phyloP scores from a whole-genome alignment of 2,888 invertebrate species.

The Syrista parreyssii region DNA sequence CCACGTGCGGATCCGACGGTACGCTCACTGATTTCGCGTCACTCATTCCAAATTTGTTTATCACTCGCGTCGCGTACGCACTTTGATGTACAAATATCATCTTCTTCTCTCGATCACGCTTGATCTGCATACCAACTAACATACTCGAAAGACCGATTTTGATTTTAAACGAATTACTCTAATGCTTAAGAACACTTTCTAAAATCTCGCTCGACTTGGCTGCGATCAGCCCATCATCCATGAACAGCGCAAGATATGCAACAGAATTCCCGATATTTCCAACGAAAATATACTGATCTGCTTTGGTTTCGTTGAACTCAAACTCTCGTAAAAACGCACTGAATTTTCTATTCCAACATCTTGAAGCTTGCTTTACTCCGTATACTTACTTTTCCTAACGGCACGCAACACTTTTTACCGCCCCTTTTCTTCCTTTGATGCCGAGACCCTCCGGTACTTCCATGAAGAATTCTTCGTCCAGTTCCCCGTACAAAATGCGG shows the following conservation, averaged over 20 bases:
- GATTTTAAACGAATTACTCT: too few species aligned
- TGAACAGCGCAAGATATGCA: too few species aligned
- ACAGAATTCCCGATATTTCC: constrained; percentile 27
- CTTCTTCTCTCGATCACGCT: too few species aligned
- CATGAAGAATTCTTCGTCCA: constrained; percentile 48
- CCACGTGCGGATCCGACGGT: too few species aligned
- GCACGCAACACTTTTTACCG: constrained; percentile 41
- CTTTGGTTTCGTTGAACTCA: constrained; percentile 12
- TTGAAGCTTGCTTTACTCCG: constrained; percentile 50
- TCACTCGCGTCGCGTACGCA: too few species aligned
- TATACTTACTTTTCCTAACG: constrained; percentile 47
- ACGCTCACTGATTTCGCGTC: too few species aligned
- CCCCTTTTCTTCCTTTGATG: neutral
- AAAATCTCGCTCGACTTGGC: constrained; percentile 9
- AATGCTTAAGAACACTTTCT: constrained; percentile 20
- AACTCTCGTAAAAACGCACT: constrained; percentile 26
- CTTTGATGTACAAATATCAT: too few species aligned
- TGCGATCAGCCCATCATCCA: constrained; percentile 38
- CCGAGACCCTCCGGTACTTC: constrained; percentile 47
- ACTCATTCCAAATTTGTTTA: too few species aligned
- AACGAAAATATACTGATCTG: constrained; percentile 42
- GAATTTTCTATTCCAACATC: constrained; percentile 47
- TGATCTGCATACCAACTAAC: too few species aligned
- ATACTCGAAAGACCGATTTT: too few species aligned
- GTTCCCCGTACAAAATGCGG: constrained; percentile 34